Evolutionary conservation across 2,113 vertebrate species (phyloP), one percentile per base, ranked within the genome.

Genomic region (Hippoglossus stenolepis): DNA sequence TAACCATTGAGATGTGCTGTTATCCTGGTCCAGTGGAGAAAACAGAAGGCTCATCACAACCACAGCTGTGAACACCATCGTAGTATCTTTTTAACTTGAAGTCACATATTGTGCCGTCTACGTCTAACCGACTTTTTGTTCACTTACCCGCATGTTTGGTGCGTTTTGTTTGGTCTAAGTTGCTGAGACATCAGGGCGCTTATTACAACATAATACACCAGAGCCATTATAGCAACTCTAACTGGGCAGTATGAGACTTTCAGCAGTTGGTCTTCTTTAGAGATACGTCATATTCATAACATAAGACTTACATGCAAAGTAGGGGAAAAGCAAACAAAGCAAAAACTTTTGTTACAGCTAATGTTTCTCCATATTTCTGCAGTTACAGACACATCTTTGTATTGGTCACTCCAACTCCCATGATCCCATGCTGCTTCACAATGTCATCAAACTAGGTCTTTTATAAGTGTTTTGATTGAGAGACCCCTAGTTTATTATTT

Each of bases 151-250:
- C 54, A 67, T 31, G 54, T 75, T 81, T 75, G 38, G 18, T 72
- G 35, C 66, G 57, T 78, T 87, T 85, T 79, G 68, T 86, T 83
- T 63, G 70, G 62, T 68, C 67, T 75, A 83, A 77, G 79, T 79
- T 83, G 79, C 65, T 57, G 81, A 54, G 43, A 71, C 70, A 83
- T 88, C 83, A 84, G 71, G 68, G 79, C 64, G 26, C 68, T 63
- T 70, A 72, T 79, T 69, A 67, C 62, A 88, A 73, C 61, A 75
- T 77, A 75, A 86, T 77, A 60, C 69, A 51, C 49, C 77, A 75
- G 64, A 26, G 61, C 72, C 51, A 84, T 92, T 73, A 82, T 62
- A 79, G 49, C 80, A 74, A 83, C 70, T 64, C 74, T 90, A 87
- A 92, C 88, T 88, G 75, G 79, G 58, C 64, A 38, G 35, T 65